A percentile compares a stretch with the other conserved stretches of the same genome.
Conservation (phyloP, 2,888 invertebrate genomes). For the Melanostoma scalare region DNA sequence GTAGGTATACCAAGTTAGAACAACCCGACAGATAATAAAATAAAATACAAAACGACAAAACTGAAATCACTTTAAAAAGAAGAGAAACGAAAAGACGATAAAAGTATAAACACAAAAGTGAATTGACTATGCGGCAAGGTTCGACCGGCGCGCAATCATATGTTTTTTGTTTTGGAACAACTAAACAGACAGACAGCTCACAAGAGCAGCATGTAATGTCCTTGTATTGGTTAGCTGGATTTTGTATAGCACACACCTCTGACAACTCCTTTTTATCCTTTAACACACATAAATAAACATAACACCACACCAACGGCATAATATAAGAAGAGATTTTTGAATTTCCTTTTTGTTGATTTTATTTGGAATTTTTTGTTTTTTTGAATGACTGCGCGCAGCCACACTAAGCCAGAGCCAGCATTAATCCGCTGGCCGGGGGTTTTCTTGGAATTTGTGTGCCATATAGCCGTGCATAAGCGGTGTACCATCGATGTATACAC, state of each 20-base stretch:
- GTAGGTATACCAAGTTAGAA: constrained; percentile 1
- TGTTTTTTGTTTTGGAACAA: constrained; percentile 69
- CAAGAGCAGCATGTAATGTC: not conserved
- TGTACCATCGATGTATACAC: constrained; percentile 46
- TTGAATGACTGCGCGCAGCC: constrained; percentile 66
- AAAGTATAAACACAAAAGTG: constrained; percentile 65
- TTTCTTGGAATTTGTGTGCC: constrained; percentile 73
- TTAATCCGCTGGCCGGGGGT: constrained; percentile 68
- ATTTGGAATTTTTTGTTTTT: constrained; percentile 17
- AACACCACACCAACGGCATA: constrained; percentile 27
- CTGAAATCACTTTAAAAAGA: constrained; percentile 33
- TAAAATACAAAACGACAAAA: constrained; percentile 26
- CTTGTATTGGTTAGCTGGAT: constrained; percentile 34
- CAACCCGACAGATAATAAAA: constrained; percentile 17
- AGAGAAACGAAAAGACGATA: constrained; percentile 24
- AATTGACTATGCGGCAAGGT: constrained; percentile 37
- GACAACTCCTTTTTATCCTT: constrained; percentile 63
- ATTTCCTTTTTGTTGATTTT: not conserved
- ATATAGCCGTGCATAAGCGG: constrained; percentile 55
- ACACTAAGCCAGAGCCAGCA: constrained; percentile 1
- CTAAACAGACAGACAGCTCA: not conserved
- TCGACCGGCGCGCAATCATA: constrained; percentile 44
- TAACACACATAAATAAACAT: constrained; percentile 57
- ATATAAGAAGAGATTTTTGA: not conserved
- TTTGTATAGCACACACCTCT: constrained; percentile 22